These are phyloP conservation scores for Ectemnius continuus DNA, from an alignment of 2,888 invertebrate genomes.

Conservation along the genomic window DNA sequence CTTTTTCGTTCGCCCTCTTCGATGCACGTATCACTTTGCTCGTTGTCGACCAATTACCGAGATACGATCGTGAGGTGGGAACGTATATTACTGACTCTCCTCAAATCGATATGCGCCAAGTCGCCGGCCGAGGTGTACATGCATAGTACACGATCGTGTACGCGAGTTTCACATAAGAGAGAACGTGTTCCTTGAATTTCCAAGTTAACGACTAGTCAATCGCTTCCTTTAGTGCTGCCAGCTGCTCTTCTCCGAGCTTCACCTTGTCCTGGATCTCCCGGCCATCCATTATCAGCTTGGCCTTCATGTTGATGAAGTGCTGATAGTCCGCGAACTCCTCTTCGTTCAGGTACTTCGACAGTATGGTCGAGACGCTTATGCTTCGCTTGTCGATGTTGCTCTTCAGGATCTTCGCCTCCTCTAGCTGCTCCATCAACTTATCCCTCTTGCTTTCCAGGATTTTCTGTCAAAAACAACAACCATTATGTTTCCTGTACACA, in stretches of 20 bases:
- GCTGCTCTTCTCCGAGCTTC: conserved; percentile 89
- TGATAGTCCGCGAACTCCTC: conserved; percentile 90
- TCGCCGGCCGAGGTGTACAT: not conserved
- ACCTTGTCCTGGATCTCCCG: conserved; percentile 91
- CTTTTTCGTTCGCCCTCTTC: conserved; percentile 35
- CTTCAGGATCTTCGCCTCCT: conserved; percentile 90
- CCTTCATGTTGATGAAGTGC: conserved; percentile 92
- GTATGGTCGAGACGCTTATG: conserved; percentile 84
- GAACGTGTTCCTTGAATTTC: conserved; percentile 36
- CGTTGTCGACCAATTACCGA: not conserved
- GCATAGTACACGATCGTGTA: conserved; percentile 2
- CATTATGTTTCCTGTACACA: not conserved
- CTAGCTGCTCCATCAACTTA: conserved; percentile 87
- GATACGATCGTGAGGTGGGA: not conserved
- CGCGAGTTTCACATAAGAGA: conserved; percentile 10
- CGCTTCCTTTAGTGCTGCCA: conserved; percentile 85
- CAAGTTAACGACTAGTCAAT: conserved; percentile 69
- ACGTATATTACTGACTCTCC: not conserved
- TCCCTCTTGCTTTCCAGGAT: conserved; percentile 86
- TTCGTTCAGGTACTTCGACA: conserved; percentile 85
- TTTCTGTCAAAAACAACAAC: conserved; percentile 78
- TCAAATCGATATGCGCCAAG: not conserved
- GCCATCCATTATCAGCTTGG: conserved; percentile 89
- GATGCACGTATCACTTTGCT: not conserved
- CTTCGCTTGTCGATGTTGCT: conserved; percentile 89